Evolutionary conservation across 2,113 vertebrate genomes (phyloP).

Genomic region (Asarcornis scutulata): DNA sequence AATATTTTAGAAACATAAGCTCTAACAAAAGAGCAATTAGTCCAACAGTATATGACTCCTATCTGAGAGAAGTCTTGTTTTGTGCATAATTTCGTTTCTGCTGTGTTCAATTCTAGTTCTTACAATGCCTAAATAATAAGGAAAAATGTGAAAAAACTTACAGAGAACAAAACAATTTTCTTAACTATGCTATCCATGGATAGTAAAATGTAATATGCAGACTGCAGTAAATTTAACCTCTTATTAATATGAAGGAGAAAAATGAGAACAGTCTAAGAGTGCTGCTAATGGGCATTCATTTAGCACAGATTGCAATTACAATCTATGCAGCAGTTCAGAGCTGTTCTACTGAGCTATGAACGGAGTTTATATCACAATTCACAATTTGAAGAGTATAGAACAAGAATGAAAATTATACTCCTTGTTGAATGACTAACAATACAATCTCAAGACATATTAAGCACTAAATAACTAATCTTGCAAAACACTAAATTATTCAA

Average conservation of each 20-base stretch:
- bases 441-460: background rate
- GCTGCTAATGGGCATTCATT: background rate
- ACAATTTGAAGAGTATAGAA: background rate
- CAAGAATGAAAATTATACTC: background rate
- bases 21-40: background rate
- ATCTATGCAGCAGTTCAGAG: fast-evolving
- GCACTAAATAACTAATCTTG: background rate
- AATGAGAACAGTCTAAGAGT: background rate
- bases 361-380: background rate
- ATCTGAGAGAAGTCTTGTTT: background rate
- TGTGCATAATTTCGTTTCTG: background rate
- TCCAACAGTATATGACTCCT: background rate
- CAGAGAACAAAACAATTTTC: background rate
- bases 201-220: background rate
- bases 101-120: background rate
- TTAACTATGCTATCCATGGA: background rate
- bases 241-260: slow-evolving; percentile 19
- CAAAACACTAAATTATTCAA: background rate
- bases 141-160: background rate
- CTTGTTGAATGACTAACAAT: background rate
- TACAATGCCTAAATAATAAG: background rate
- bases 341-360: background rate
- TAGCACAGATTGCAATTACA: slow-evolving; percentile 3
- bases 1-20: background rate
- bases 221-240: background rate